These are phyloP conservation scores for Eupristina koningsbergeri DNA, from an alignment of 1,140 invertebrate genomes.

Conservation along the genomic window DNA sequence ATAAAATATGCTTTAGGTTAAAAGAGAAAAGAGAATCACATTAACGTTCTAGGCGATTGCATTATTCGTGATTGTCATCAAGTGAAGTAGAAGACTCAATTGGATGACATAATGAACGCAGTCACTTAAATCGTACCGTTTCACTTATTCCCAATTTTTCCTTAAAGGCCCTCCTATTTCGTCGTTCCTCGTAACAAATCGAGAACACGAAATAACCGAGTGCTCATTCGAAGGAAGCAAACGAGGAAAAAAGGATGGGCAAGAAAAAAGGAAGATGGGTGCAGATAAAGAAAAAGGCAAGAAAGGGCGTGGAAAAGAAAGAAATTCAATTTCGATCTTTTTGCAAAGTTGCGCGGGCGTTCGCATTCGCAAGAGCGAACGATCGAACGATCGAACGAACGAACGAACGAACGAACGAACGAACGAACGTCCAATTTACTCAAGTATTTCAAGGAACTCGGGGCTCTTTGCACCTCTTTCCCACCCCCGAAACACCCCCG, in stretches of 20 bases:
- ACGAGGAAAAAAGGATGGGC: background rate
- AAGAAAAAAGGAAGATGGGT: background rate
- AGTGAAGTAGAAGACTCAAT: conserved; percentile 44
- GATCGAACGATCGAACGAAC: conserved; percentile 50
- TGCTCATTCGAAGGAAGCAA: background rate
- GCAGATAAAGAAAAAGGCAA: background rate
- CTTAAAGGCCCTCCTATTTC: conserved; percentile 23
- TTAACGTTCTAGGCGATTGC: conserved; percentile 43
- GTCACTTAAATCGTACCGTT: conserved; percentile 39
- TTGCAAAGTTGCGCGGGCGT: conserved; percentile 41
- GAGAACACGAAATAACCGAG: conserved; percentile 13
- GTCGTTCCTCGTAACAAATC: conserved; percentile 45
- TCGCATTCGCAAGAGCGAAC: conserved; percentile 34
- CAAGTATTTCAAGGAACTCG: conserved; percentile 49
- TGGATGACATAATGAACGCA: conserved; percentile 50
- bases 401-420: too few relatives aligned
- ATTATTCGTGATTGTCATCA: conserved; percentile 49
- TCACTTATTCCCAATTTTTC: conserved; percentile 33
- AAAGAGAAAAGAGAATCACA: conserved; percentile 29
- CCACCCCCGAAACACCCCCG: background rate
- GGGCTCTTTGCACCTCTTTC: conserved; percentile 18
- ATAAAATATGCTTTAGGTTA: conserved; percentile 9
- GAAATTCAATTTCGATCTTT: conserved; percentile 53
- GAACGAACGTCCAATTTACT: conserved; percentile 52
- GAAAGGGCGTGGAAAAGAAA: conserved; percentile 6